Evolutionary conservation across 2,888 invertebrate species (phyloP), one percentile per base, ranked within the genome.

Genomic region (Plebejus anna): DNA sequence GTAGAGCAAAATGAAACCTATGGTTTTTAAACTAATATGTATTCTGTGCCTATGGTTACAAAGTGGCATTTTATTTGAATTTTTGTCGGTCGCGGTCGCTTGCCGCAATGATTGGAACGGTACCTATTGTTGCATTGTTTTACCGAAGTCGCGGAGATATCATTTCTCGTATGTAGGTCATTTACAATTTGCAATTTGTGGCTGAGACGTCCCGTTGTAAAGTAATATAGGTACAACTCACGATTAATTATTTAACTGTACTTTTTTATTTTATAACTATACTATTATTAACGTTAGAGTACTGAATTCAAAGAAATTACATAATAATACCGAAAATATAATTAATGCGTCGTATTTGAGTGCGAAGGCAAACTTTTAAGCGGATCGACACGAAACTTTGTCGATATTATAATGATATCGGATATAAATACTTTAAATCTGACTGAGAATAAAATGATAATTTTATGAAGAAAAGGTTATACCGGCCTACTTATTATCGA

Each of bases 111-210:
- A 32, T 32, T 2, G 32, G 32, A 32, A 32, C 32, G 32, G 32
- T 32, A 32, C 32, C 32, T 32, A 2, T 32, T 0, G 32, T 32
- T 32, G 32, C 2, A 32, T 32, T 32, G 32, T 32, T 2, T 32
- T 32, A 42, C 42, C 42, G 42, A 7, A 47, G 47, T 47, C 9
- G 42, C 47, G 6, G 16, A 59, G 36, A n/a, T 22, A 22, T 47
- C 47, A 47, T 47, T 47, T 47, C 47, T 47, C 47, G 38, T 71
- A 71, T 71, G 71, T 71, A 11, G 71, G 71, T 71, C 47, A 11
- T 71, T n/a, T 7, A 71, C 47, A 71, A 71, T 42, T 71, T 38
- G 71, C 11, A 71, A 11, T 42, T 71, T 42, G 71, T 42, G 71
- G 71, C 7, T 71, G 7, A 42, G 71, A 70, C 6, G 6, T 70